Evolutionary conservation across 2,113 vertebrate species (phyloP).

Genomic region (Ornithorhynchus anatinus): DNA sequence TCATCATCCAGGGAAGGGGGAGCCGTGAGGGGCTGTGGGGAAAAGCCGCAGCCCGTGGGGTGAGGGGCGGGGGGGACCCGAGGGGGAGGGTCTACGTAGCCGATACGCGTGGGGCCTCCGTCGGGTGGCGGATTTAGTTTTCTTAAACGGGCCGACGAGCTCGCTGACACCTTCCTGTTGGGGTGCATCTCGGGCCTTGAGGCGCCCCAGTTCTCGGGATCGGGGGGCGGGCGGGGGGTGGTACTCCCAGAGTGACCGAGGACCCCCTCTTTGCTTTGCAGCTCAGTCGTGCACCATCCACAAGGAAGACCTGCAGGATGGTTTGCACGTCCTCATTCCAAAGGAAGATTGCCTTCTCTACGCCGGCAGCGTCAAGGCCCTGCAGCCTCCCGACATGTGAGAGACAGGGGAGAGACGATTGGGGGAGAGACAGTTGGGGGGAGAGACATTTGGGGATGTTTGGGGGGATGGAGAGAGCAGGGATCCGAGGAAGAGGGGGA

Average conservation of each 20-base stretch:
- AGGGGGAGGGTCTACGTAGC: no score
- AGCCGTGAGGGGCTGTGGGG: neutral
- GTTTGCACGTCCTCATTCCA: slow-evolving; percentile 89
- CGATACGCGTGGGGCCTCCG: no score
- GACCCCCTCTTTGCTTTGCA: neutral
- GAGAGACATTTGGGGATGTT: neutral
- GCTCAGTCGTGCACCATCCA: slow-evolving; percentile 81
- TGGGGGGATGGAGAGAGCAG: no score
- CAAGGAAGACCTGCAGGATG: slow-evolving; percentile 88
- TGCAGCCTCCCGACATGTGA: slow-evolving; percentile 91
- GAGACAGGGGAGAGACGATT: neutral
- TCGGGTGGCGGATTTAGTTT: no score
- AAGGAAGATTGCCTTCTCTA: slow-evolving; percentile 95
- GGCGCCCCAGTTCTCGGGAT: fast-evolving
- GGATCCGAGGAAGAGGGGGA: no score
- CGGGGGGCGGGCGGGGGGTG: neutral
- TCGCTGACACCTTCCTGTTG: neutral
- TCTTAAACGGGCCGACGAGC: no score
- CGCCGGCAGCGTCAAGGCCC: slow-evolving; percentile 84
- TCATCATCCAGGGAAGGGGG: neutral
- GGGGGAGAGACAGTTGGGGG: fast-evolving
- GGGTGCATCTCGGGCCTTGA: neutral
- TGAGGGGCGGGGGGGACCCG: no score
- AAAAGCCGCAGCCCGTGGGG: no score
- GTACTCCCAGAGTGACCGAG: fast-evolving